Percentiles rank a stretch among this genome's conserved stretches.
phyloP scores from a whole-genome alignment of 1,140 invertebrate genomes.

The Babylonia areolata region DNA sequence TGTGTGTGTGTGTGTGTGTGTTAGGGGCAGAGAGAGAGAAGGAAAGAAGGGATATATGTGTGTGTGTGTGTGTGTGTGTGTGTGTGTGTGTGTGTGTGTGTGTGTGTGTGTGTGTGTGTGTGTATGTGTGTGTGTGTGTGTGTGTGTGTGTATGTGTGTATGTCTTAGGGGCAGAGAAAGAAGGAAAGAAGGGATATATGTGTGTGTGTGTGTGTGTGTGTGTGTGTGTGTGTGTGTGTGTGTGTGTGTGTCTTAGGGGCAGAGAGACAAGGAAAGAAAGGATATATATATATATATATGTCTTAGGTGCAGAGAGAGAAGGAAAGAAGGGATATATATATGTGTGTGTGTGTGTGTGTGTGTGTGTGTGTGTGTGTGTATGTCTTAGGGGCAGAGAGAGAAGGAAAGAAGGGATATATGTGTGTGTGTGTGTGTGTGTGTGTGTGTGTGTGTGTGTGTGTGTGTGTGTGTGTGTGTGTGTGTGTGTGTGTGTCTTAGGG shows the following conservation, averaged over 20 bases:
- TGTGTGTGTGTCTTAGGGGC: neutral
- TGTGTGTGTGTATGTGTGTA: neutral
- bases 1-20: neutral
- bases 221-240: slow-evolving; percentile 15
- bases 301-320: neutral
- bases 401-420: too few species aligned
- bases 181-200: too few species aligned
- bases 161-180: too few species aligned
- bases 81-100: neutral
- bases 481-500: too few species aligned
- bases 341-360: too few species aligned
- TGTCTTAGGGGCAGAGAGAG: too few species aligned
- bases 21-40: neutral
- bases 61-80: neutral
- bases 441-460: slow-evolving; percentile 10
- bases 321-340: too few species aligned
- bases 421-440: too few species aligned
- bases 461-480: slow-evolving; percentile 15
- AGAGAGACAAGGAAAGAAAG: neutral
- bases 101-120: neutral
- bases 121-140: neutral
- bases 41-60: neutral
- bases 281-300: neutral
- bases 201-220: neutral
- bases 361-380: too few species aligned